Base-by-base conservation (phyloP, 2,797 vertebrate genomes). In the Hafferia zeledoni region DNA sequence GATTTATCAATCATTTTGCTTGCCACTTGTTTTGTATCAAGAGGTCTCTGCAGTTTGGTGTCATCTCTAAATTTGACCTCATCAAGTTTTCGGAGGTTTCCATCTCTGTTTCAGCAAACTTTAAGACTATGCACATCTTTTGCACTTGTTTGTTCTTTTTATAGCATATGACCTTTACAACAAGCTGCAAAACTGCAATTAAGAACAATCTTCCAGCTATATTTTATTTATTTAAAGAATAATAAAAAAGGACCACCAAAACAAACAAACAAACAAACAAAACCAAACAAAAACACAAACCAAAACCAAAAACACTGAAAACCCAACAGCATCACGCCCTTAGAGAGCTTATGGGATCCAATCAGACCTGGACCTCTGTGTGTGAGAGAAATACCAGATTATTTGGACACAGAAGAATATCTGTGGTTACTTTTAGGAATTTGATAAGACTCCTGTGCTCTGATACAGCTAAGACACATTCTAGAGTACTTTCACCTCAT, bases 391-490 rank as follows among this genome's bases (percentile, higher is more conserved):
- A 33, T 12, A 43, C 0, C 41, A 6, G 28, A 47, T 31, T 41
- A 43, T 43, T 39, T 37, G 5, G 17, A 56, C 27, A 72, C 31
- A 41, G 8, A 55, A 49, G 20, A 84, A 56, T 25, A 5, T 44
- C 15, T 35, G 16, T 33, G 6, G 4, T 24, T 78, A 11, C 4
- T 78, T 78, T 49, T 27, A 69, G 33, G 13, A 30, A 24, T 7
- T 67, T 47, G 10, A 2, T 56, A 52, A 72, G 5, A 52, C 5
- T 0, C 0, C 8, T 56, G 7, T 60, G 3, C 7, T 69, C 11
- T 76, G 43, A 27, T 17, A 44, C 9, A 55, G 16, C 17, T 74
- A 57, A 74, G 18, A 9, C n/a, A 35, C 28, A 28, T 50, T 64
- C 18, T 52, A 70, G 47, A 60, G 5, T 6, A 52, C 6, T 81